These are phyloP conservation scores for Sebastes aleutianus DNA, from an alignment of 2,797 vertebrate genomes.

Conservation along the genomic window DNA sequence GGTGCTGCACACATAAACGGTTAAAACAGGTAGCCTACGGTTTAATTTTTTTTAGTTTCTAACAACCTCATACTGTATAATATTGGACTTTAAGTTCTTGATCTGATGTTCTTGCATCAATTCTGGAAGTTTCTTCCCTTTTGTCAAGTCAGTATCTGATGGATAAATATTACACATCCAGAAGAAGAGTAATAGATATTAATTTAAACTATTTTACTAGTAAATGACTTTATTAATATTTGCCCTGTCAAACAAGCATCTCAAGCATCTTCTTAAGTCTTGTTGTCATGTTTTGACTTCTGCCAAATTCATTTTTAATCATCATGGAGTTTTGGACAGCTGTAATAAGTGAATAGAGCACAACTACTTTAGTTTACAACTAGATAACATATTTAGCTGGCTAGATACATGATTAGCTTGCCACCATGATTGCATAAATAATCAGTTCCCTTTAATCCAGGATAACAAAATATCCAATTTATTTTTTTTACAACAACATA, in stretches of 20 bases:
- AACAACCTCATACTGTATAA: neutral
- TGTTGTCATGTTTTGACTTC: neutral
- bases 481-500: neutral
- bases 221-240: rapidly evolving
- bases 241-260: neutral
- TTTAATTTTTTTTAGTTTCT: neutral
- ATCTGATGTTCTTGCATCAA: neutral
- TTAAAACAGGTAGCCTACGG: neutral
- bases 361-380: neutral
- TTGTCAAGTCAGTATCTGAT: neutral
- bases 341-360: neutral
- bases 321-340: neutral
- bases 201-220: too few species aligned
- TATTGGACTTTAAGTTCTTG: neutral
- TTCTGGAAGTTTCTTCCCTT: neutral
- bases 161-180: neutral
- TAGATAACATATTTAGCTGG: neutral
- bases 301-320: neutral
- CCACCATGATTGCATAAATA: neutral
- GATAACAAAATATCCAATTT: neutral
- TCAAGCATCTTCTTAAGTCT: neutral
- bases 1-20: neutral
- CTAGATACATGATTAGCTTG: neutral
- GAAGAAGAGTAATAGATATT: neutral
- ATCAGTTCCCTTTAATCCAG: neutral